Evolutionary conservation across 2,113 vertebrate genomes (phyloP).

Genomic region (Falcunculus frontatus): DNA sequence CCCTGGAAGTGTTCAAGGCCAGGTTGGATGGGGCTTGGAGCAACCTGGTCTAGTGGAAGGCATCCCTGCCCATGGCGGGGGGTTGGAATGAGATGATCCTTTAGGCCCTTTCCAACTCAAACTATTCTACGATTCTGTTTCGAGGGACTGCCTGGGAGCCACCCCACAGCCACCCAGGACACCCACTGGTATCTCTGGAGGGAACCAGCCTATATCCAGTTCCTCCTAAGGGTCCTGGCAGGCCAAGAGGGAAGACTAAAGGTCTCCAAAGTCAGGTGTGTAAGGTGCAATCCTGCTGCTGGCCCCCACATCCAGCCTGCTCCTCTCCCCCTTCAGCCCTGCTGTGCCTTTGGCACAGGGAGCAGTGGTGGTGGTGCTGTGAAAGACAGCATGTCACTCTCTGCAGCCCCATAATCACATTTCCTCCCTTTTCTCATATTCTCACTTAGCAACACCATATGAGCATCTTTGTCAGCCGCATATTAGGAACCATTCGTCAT

Average conservation of each 20-base stretch:
- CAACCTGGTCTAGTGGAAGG: not conserved
- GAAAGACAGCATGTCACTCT: not conserved
- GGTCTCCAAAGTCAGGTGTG: too few species aligned
- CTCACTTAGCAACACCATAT: not conserved
- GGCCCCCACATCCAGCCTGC: not conserved
- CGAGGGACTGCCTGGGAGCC: not conserved
- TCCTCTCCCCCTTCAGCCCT: accelerated
- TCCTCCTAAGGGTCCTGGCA: not conserved
- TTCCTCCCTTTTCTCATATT: not conserved
- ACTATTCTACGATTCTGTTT: not conserved
- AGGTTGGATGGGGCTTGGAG: not conserved
- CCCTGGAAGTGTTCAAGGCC: not conserved
- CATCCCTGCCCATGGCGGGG: not conserved
- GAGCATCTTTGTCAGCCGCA: not conserved
- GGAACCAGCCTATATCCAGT: not conserved
- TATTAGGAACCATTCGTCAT: conserved; percentile 35
- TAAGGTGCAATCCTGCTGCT: not conserved
- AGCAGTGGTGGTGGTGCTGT: accelerated
- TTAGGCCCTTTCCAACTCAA: not conserved
- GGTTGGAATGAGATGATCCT: accelerated
- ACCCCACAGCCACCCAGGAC: not conserved
- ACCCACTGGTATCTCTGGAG: not conserved
- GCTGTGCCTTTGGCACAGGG: not conserved
- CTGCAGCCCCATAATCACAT: not conserved
- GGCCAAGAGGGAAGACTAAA: not conserved